Evolutionary conservation across 23 tunicate genomes (phyloP).

Genomic region (Corella eumyota): DNA sequence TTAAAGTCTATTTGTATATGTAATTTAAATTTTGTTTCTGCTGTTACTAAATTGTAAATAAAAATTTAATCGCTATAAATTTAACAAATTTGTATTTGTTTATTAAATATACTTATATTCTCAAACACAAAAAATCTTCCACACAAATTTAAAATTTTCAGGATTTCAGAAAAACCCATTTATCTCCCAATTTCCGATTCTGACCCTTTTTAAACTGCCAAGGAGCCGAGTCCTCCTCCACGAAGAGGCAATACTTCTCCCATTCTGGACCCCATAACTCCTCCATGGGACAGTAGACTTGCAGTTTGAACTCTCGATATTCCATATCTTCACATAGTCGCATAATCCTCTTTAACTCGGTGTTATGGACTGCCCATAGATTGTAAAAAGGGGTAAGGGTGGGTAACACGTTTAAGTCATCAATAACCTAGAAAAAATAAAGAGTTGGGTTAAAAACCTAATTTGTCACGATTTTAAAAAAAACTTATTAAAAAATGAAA

Average conservation of each 20-base stretch:
- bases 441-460: no score
- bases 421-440: slow-evolving; percentile 10
- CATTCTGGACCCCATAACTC: slow-evolving; percentile 22
- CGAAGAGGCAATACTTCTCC: no score
- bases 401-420: slow-evolving; percentile 25
- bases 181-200: slow-evolving; percentile 1
- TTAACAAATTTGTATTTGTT: no score
- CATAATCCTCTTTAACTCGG: slow-evolving; percentile 12
- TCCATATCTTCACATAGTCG: not conserved
- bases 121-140: no score
- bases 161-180: slow-evolving; percentile 5
- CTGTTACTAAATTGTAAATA: no score
- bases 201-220: not conserved
- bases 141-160: not conserved
- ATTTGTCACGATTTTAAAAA: no score
- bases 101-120: no score
- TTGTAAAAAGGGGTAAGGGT: slow-evolving; percentile 3
- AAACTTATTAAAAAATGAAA: no score
- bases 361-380: slow-evolving; percentile 22
- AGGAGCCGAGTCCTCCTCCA: not conserved
- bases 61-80: no score
- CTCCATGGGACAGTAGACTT: slow-evolving; percentile 14
- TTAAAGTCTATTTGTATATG: no score
- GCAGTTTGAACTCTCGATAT: not conserved
- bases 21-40: no score